Conservation (phyloP, 2,797 vertebrate species). For the Chrysocyon brachyurus region DNA sequence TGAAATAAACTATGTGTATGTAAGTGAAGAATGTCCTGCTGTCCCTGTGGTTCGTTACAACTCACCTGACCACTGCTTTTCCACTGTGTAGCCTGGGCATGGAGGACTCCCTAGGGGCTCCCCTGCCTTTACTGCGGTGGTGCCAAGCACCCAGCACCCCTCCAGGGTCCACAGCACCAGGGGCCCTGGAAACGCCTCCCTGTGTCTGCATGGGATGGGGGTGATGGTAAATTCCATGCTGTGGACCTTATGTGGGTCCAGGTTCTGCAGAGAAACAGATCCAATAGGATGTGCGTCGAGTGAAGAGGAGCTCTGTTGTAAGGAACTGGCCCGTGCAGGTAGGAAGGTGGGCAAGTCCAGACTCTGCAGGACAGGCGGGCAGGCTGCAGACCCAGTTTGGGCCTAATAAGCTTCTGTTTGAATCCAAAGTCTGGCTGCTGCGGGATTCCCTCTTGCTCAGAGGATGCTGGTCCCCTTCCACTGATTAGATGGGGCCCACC, state of each 20-base stretch:
- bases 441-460: background rate
- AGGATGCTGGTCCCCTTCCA: background rate
- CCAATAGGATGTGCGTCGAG: fast-evolving
- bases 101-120: background rate
- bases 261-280: no score
- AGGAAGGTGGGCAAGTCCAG: background rate
- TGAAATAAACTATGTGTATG: background rate
- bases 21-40: no score
- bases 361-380: background rate
- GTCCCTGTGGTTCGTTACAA: background rate
- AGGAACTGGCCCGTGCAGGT: no score
- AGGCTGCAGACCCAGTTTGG: background rate
- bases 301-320: background rate
- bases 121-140: background rate
- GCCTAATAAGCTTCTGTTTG: background rate
- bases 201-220: fast-evolving
- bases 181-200: background rate
- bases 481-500: background rate
- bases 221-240: no score
- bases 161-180: fast-evolving
- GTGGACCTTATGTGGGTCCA: background rate
- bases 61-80: background rate
- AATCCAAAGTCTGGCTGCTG: no score
- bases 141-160: fast-evolving
- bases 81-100: background rate